Percentiles rank a stretch among this genome's conserved stretches.
These are phyloP conservation scores for Syngnathus scovelli DNA, from an alignment of 2,113 vertebrate genomes.

Conservation along the genomic window DNA sequence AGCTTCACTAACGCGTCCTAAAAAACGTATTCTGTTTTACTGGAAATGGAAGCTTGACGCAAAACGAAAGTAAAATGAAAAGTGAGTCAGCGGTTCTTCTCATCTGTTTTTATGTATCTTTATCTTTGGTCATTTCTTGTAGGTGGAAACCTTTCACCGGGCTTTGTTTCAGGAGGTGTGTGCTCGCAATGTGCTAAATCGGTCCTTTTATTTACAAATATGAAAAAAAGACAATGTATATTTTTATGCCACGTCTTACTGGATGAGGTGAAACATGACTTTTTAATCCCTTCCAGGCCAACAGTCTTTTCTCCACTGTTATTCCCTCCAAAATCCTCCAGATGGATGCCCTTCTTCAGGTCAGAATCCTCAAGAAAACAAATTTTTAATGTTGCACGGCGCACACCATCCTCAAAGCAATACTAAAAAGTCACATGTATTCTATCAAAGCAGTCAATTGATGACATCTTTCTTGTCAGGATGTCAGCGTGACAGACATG, in stretches of 20 bases:
- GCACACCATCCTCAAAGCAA: not conserved
- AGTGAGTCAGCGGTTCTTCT: conserved; percentile 37
- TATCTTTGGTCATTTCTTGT: not conserved
- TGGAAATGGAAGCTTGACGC: not conserved
- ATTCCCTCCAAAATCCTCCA: conserved; percentile 77
- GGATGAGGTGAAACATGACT: not conserved
- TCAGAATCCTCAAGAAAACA: conserved; percentile 28
- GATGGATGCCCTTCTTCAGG: conserved; percentile 75
- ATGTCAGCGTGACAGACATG: conserved; percentile 75
- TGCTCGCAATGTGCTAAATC: not conserved
- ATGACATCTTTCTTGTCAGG: conserved; percentile 55
- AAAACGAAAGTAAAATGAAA: conserved; percentile 53
- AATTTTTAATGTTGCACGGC: not conserved
- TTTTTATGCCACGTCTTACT: not conserved
- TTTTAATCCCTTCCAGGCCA: conserved; percentile 62
- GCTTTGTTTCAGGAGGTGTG: conserved; percentile 75
- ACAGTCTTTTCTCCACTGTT: conserved; percentile 72
- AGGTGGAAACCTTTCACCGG: conserved; percentile 78
- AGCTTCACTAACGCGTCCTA: not conserved
- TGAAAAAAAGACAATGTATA: not conserved
- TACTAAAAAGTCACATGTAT: not conserved
- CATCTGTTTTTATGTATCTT: not conserved
- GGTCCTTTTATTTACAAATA: not conserved
- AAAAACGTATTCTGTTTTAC: not conserved
- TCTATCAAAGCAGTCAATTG: not conserved